Evolutionary conservation across 1,140 invertebrate genomes (phyloP), one percentile per base, ranked within the genome.

Genomic region (Homarus americanus): DNA sequence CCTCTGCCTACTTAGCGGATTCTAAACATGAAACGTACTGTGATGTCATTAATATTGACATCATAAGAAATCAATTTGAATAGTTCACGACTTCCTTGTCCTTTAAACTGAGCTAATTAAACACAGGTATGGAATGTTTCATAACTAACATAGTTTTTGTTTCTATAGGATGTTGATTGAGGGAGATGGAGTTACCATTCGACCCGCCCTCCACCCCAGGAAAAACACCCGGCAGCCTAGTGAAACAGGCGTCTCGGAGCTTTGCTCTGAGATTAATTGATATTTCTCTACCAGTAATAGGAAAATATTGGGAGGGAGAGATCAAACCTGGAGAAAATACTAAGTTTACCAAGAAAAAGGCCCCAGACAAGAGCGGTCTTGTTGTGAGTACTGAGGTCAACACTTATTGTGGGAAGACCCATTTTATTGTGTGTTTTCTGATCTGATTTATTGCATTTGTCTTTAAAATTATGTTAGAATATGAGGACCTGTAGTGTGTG

Each of bases 291-390:
- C 78, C 78, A 40, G 78, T 38, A 9, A 80, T 80, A 44, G 28
- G 41, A 32, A 80, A 80, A 53, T 80, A 80, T 36, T 80, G 78
- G 78, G 78, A 80, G 24, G 78, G 78, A 28, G 53, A 80, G n/a
- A 80, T 80, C 12, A 53, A 34, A 4, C 78, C 78, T 7, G 41
- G 41, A 41, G 44, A 53, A 80, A 53, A 49, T 80, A 10, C 53
- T 32, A 80, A 80, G 53, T 80, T 32, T 17, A 28, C 44, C 12
- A 80, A 53, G 53, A 80, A 80, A 49, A 80, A 49, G 34, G 44
- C 17, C 12, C 44, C 78, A 32, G 53, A 49, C 28, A 80, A 80
- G 78, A 80, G 44, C 28, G 40, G 41, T 32, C 44, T 80, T 1
- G 53, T 80, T 53, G 78, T 80, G 12, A 80, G 78, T 72, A 63